phyloP scores from a whole-genome alignment of 2,888 invertebrate species.

The Galerucella calmariensis region DNA sequence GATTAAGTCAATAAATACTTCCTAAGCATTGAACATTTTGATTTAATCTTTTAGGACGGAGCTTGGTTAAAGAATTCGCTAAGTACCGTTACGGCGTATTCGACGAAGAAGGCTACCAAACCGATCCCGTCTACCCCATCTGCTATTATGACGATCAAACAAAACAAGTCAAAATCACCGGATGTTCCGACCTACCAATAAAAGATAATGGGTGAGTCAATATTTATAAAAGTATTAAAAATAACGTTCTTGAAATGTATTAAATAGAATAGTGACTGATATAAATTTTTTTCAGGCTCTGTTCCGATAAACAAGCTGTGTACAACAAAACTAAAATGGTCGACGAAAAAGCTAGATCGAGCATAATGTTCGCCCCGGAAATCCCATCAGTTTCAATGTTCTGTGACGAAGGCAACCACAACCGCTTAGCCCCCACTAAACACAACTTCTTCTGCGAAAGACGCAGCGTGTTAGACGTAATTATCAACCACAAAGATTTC shows the following conservation, averaged over 20 bases:
- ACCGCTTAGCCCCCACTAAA: conserved; percentile 73
- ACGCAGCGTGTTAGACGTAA: conserved; percentile 71
- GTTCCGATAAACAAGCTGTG: conserved; percentile 45
- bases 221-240: not conserved
- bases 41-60: conserved; percentile 55
- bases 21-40: no score
- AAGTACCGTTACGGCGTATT: conserved; percentile 77
- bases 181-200: conserved; percentile 68
- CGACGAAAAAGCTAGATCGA: conserved; percentile 66
- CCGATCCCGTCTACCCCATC: conserved; percentile 70
- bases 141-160: conserved; percentile 66
- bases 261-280: not conserved
- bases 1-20: no score
- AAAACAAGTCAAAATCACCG: conserved; percentile 64
- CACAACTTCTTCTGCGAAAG: conserved; percentile 74
- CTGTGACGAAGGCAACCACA: conserved; percentile 72
- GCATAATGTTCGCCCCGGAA: conserved; percentile 68
- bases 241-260: not conserved
- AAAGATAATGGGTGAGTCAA: conserved; percentile 65
- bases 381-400: conserved; percentile 69
- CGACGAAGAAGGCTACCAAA: conserved; percentile 72
- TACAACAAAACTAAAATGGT: conserved; percentile 64
- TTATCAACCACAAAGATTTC: conserved; percentile 69
- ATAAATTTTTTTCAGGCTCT: conserved; percentile 36
- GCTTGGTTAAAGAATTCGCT: conserved; percentile 72